Evolutionary conservation across 2,113 vertebrate species (phyloP), one percentile per base, ranked within the genome.

Genomic region (Syrrhaptes paradoxus): DNA sequence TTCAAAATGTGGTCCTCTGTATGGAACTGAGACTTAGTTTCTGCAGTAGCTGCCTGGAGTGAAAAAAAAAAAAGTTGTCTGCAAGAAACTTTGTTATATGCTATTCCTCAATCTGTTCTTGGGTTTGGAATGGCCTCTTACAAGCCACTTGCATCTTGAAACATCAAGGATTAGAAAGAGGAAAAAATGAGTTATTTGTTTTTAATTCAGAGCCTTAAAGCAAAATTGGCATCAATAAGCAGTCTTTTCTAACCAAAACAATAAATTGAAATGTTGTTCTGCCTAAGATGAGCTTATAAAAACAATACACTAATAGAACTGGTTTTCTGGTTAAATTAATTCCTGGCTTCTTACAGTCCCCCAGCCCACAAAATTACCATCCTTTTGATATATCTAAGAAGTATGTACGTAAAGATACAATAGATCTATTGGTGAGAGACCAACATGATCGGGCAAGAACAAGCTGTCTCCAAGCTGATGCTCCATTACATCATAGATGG

Each of bases 151-250:
- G 73, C 92, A 90, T 92, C 92, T 92, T 95, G 65, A 95, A 93
- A 84, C 86, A 89, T 90, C 68, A 94, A 72, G 93, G 76, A 90
- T 85, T 38, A 55, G 85, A 91, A 87, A 74, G 75, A 94, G 92
- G 90, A 87, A 94, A 96, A 95, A 96, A 92, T 90, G 76, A 96
- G 61, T 80, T 78, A 96, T 96, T 96, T 92, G 83, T 63, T 97
- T 97, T 95, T 94, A 96, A 95, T 96, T 95, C 74, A 62, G 83
- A 86, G 88, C 80, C 90, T 94, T 92, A 82, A 94, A 97, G 90
- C 77, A 92, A 93, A 94, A 92, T 92, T 94, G 90, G 90, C 95
- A 92, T 96, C 94, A 92, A 90, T 91, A 94, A 92, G 95, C 79
- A 89, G 88, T 85, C 88, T 65, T 92, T 86, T 93, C 78, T 54